Base-by-base conservation (phyloP, 2,888 invertebrate species). In the Tholera decimalis region DNA sequence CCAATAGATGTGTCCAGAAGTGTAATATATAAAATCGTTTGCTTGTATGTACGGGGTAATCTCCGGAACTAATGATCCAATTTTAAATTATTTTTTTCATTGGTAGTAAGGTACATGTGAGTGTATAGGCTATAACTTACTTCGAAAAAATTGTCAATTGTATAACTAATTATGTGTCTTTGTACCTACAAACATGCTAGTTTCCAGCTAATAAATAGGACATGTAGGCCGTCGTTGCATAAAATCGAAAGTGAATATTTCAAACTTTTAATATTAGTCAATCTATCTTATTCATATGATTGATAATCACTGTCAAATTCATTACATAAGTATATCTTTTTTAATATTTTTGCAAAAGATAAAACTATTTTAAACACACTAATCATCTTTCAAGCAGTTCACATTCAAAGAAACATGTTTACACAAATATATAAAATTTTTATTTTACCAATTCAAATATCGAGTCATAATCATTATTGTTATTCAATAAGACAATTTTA, bases 221-320 rank as follows among this genome's bases (percentile, higher is more conserved):
- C 30, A 39, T 47, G 35, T 57, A 43, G 46, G 41, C 39, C n/a
- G 18, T 0, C 20, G 28, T 76, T 76, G 62, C 41, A 76, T 76
- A 73, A 75, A 26, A 60, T 54, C 13, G 76, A 75, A 73, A 73
- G 62, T 22, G 35, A 5, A 33, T 68, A 20, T n/a, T 50, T 49
- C 18, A 35, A 37, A 37, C 0, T 37, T 49, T 9, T 39, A 22
- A n/a, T n/a, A 15, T 61, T 35, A 54, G 49, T 37, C 44, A 41
- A 55, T 62, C 26, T 24, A 11, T 51, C n/a, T 13, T 54, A 7
- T 9, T 18, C 1, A 35, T 26, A 22, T 75, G 56, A 75, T 50
- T 54, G 28, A 55, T 46, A 30, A 22, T 1, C 30, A 33, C 15
- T 50, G 57, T 28, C 76, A 62, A 41, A 33, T 35, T n/a, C 26